These are phyloP conservation scores for Anniella stebbinsi DNA, from an alignment of 2,797 vertebrate species.

Conservation along the genomic window DNA sequence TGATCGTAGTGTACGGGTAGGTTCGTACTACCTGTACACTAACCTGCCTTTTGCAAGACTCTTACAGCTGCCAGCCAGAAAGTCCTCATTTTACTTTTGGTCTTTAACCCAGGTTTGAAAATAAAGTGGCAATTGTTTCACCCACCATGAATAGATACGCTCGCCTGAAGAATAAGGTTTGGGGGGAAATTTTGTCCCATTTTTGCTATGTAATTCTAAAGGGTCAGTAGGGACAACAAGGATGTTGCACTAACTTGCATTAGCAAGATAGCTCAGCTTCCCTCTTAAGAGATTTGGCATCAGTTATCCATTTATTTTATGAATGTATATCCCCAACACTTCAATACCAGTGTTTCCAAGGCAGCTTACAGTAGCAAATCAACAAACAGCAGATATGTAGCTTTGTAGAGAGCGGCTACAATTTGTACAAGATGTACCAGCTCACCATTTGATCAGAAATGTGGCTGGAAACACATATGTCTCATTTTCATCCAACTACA, in stretches of 20 bases:
- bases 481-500: not conserved
- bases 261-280: not conserved
- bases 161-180: not conserved
- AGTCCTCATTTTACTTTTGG: not conserved
- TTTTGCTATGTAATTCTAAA: not conserved
- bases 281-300: not conserved
- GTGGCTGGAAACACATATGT: not conserved
- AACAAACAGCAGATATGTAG: not conserved
- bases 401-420: not conserved
- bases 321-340: not conserved
- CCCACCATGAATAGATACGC: not conserved
- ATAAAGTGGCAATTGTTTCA: not conserved
- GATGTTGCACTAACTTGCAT: not conserved
- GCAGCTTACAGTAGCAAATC: not conserved
- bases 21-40: no score
- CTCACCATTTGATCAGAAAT: not conserved
- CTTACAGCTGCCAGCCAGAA: not conserved
- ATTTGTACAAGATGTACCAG: not conserved
- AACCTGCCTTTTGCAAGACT: no score
- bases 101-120: not conserved
- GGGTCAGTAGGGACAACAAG: not conserved
- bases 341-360: no score
- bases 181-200: not conserved
- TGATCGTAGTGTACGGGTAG: no score
- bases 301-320: not conserved